Evolutionary conservation across 2,888 invertebrate genomes (phyloP), one percentile per base, ranked within the genome.

Genomic region (Lobophora halterata): DNA sequence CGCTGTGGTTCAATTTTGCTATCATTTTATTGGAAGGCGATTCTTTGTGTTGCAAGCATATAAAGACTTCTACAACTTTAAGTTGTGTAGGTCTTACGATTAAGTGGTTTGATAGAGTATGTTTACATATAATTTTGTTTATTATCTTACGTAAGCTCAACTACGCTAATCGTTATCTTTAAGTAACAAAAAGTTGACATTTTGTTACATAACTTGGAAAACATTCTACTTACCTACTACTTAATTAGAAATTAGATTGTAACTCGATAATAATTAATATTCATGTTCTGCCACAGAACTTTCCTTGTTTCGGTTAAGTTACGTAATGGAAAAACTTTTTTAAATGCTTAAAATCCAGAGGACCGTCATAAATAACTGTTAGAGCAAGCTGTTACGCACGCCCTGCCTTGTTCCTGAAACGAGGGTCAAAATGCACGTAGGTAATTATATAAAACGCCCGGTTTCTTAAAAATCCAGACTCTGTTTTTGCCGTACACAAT

Each of bases 311-410:
- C 65, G 63, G 67, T 63, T 61, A 68, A 75, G 71, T 82, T 83
- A 65, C 55, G 70, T 77, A 83, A 83, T 85, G 82, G 79, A 79
- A 80, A 85, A 86, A 83, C 68, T 85, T 85, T 79, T 71, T 80
- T 71, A 77, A 75, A 75, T 74, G 71, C 71, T 58, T 50, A 75
- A n/a, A 81, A 82, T 82, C 79, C 78, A 66, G 68, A 69, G 66
- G 69, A 65, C 65, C 68, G 59, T 65, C 71, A 80, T 86, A 87
- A 87, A 86, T 86, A 85, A 76, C 79, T 79, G 82, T 75, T 71
- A 71, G 65, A 58, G 72, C 82, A 81, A 82, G 81, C 81, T 86
- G 86, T 82, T 86, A 77, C 85, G 87, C 86, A 83, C 83, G 83
- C 63, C 54, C 68, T 64, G 64, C 65, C 60, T 58, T 61, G 61